Base-by-base conservation (phyloP, 2,888 invertebrate genomes). In the Odontocerum albicorne region DNA sequence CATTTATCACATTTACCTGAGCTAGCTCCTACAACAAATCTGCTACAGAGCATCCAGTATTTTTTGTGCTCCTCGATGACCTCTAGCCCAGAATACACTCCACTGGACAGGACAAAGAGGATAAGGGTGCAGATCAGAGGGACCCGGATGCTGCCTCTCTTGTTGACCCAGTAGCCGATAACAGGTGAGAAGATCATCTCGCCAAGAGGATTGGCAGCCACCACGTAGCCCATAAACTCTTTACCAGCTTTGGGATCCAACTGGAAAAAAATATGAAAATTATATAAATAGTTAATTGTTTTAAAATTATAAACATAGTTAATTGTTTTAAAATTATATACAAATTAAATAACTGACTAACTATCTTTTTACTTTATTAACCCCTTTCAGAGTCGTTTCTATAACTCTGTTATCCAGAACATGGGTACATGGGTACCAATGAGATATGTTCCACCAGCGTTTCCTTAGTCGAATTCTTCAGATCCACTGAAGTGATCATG, bases 111-210 rank as follows among this genome's bases (percentile, higher is more conserved):
- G 50, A 86, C 85, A 71, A 92, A 92, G 32, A 91, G 70, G 19
- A 77, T 75, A 62, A 92, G 73, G 16, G 90, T 86, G 56, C 82
- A 68, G 40, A 90, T 73, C 45, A 92, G 72, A 1, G 92, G 92
- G 50, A 85, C 67, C 55, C 91, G 82, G 62, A 88, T 86, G 1
- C 85, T 81, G 45, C 85, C 85, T 19, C 86, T 72, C 67, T 82
- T 85, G 70, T 92, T 92, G 45, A 88, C 87, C 90, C 92, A 91
- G 83, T 86, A 86, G 35, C 92, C 92, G 62, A 91, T 81, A 61
- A 92, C 70, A 2, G 92, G 92, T 15, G 92, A 92, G 69, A 90
- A 90, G 55, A 92, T 67, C 84, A 92, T 87, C 79, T 93, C 92
- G 1, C 88, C 92, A 57, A 92, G 78, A 10, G 93, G 92, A 76